phyloP scores from a whole-genome alignment of 1,140 invertebrate species.

The Cardiocondyla obscurior region DNA sequence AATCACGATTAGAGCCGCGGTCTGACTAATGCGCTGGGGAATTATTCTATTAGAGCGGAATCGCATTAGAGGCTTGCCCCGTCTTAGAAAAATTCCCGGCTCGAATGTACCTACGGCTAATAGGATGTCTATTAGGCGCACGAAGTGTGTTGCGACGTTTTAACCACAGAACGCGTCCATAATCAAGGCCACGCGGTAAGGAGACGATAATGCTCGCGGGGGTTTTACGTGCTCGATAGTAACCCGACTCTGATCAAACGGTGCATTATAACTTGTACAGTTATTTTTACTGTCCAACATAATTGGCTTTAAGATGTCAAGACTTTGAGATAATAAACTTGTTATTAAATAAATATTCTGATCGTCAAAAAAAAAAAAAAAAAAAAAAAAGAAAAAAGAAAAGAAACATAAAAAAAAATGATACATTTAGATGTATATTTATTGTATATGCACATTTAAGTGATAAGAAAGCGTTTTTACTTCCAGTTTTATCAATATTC shows the following conservation, averaged over 20 bases:
- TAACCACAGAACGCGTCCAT: constrained; percentile 29
- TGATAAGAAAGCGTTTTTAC: neutral
- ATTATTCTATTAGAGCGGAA: constrained; percentile 71
- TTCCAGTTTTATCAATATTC: neutral
- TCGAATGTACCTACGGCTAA: constrained; percentile 60
- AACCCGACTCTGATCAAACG: constrained; percentile 22
- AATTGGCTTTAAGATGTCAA: neutral
- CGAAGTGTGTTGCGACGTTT: constrained; percentile 43
- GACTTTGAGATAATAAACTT: neutral
- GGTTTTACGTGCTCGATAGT: constrained; percentile 46
- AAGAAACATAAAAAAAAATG: too few relatives aligned
- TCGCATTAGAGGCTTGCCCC: constrained; percentile 60
- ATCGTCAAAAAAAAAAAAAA: too few relatives aligned
- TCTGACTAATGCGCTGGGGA: constrained; percentile 68
- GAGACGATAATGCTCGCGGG: constrained; percentile 59
- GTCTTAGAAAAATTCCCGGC: constrained; percentile 60
- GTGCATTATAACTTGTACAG: neutral
- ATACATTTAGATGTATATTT: neutral
- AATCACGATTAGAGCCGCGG: constrained; percentile 67
- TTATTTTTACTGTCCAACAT: neutral
- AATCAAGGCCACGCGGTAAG: constrained; percentile 58
- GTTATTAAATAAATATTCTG: neutral
- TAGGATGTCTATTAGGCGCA: constrained; percentile 65
- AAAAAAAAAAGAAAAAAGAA: too few relatives aligned
- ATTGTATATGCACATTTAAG: neutral